Evolutionary conservation across 1,140 invertebrate species (phyloP), one percentile per base, ranked within the genome.

Genomic region (Microplitis demolitor): DNA sequence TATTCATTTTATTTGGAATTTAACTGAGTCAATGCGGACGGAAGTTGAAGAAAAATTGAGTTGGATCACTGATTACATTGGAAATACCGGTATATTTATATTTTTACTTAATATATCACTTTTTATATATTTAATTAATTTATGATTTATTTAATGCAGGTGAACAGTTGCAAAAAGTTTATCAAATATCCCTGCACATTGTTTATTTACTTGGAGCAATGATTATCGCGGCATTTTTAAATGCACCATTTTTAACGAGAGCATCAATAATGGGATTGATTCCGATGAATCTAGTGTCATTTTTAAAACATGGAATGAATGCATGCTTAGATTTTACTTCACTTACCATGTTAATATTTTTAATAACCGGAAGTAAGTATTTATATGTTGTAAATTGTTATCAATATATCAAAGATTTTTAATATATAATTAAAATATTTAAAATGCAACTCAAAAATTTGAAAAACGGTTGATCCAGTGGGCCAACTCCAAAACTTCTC

Each of bases 31-130:
- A 1, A 90, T 90, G 76, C 82, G 85, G 54, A 53, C 76, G 35
- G 86, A 89, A 71, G 75, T 92, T 58, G 89, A 91, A 63, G 77
- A 89, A 16, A 86, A 87, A 68, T 81, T 92, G 3, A 81, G 83
- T 16, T 92, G 91, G 91, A 84, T 92, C 69, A 85, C 84, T 45
- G 79, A 83, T 69, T 86, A 89, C 33, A 80, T 91, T 13, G 91
- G 89, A 35, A 88, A 88, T 69, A 87, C 88, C 39, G 89, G 89
- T 90, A 82, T 66, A 62, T 69, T 74, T 60, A 69, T 54, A 62
- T n/a, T 34, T 68, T 24, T 24, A 24, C 24, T 24, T 24, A 24
- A 24, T 24, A 58, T 67, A 60, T 69, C 62, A 66, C 53, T 64
- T 54, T 60, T 76, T 72, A 51, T 58, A 16, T 69, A 34, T 14